A percentile compares a stretch with the other conserved stretches of the same genome.
These are phyloP conservation scores for Pseudeuparius sepicola DNA, from an alignment of 2,888 invertebrate species.

Conservation along the genomic window DNA sequence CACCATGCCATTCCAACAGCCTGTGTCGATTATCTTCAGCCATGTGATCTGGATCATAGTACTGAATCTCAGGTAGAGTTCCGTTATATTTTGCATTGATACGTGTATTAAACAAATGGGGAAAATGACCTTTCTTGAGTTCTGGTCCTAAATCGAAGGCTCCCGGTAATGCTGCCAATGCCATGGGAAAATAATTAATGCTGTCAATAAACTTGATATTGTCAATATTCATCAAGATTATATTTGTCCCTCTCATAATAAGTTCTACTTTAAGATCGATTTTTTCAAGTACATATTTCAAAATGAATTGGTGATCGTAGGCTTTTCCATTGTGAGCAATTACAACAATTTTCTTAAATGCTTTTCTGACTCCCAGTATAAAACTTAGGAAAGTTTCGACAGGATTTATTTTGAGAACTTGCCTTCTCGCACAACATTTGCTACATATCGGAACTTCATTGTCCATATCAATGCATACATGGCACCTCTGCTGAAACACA, in stretches of 20 bases:
- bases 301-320: slow-evolving; percentile 17
- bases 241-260: slow-evolving; percentile 21
- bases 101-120: slow-evolving; percentile 6
- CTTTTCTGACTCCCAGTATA: slow-evolving; percentile 10
- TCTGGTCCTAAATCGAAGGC: slow-evolving; percentile 11
- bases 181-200: slow-evolving; percentile 25
- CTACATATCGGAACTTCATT: slow-evolving; percentile 7
- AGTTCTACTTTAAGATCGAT: slow-evolving; percentile 15
- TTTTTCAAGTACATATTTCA: slow-evolving; percentile 15
- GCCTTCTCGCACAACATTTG: neutral
- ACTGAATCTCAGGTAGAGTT: slow-evolving; percentile 4
- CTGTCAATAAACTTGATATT: slow-evolving; percentile 25
- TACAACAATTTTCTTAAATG: slow-evolving; percentile 11
- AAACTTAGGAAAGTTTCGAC: neutral
- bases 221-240: slow-evolving; percentile 15
- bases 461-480: slow-evolving; percentile 4
- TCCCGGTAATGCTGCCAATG: slow-evolving; percentile 18
- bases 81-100: slow-evolving; percentile 8
- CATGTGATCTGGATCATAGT: slow-evolving; percentile 9
- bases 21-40: slow-evolving; percentile 1
- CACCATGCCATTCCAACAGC: slow-evolving; percentile 14
- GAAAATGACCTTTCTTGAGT: slow-evolving; percentile 13
- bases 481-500: slow-evolving; percentile 15
- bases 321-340: slow-evolving; percentile 16
- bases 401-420: neutral